A percentile compares a stretch with the other conserved stretches of the same genome.
phyloP scores from a whole-genome alignment of 2,797 vertebrate species.

The Leptodactylus fallax region DNA sequence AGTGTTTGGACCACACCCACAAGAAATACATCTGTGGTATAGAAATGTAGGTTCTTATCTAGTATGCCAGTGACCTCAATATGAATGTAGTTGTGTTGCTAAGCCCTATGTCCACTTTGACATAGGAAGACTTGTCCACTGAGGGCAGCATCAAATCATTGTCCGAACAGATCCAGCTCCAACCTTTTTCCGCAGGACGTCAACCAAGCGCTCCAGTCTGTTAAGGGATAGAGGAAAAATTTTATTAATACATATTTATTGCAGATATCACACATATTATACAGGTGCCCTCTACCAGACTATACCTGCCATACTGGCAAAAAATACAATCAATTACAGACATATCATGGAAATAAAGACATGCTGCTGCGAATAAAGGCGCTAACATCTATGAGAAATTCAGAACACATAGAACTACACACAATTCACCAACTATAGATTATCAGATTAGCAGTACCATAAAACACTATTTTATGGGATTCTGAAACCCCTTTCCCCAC shows the following conservation, averaged over 20 bases:
- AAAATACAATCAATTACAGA: no score
- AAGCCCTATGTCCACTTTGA: neutral
- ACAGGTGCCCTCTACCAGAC: no score
- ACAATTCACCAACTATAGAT: neutral
- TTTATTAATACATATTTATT: neutral
- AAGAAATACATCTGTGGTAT: neutral
- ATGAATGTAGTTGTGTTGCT: neutral
- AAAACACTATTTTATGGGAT: neutral
- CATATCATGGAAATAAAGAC: no score
- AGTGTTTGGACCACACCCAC: neutral
- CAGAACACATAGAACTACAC: no score
- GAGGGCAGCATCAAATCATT: slow-evolving; percentile 80
- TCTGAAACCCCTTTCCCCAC: neutral
- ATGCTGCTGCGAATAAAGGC: no score
- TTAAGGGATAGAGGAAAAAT: slow-evolving; percentile 59
- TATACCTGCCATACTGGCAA: no score
- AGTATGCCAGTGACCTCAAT: neutral
- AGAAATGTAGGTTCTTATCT: neutral
- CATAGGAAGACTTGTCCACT: neutral
- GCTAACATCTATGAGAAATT: no score
- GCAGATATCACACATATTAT: no score
- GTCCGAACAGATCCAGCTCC: slow-evolving; percentile 89
- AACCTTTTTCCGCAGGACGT: slow-evolving; percentile 95
- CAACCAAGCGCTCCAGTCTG: slow-evolving; percentile 95
- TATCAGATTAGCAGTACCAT: neutral